Evolutionary conservation across 1,140 invertebrate genomes (phyloP), one percentile per base, ranked within the genome.

Genomic region (Gonioctena quinquepunctata): DNA sequence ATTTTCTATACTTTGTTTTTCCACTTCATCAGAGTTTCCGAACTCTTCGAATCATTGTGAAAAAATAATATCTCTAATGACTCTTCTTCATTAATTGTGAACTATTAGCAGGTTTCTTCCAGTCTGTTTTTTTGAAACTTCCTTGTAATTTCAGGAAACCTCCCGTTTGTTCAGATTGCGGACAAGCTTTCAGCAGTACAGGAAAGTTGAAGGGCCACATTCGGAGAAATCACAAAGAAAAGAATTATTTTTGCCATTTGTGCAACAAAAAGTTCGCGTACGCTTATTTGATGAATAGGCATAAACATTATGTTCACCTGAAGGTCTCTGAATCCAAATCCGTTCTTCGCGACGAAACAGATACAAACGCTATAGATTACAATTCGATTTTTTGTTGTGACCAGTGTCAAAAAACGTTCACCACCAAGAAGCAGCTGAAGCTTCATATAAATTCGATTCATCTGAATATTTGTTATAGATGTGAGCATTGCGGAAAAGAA

Each of bases 281-380:
- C 27, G 28, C 42, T 57, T 59, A 25, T n/a, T 26, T 23, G 22
- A 28, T 77, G 18, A 49, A 27, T n/a, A 68, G 26, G 2, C 91
- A 93, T 70, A 83, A 65, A 28, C n/a, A 28, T 13, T 49, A n/a
- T 6, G 62, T 54, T 21, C 62, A 65, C 26, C 22, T 61, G 19
- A 28, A 6, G 88, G 64, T 27, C 3, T 27, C 81, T 86, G 60
- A 90, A 87, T 0, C 90, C 92, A 74, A 89, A 87, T 0, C 90
- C 90, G 68, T 70, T 25, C 56, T 57, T 2, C 72, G 70, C 27
- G 33, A 49, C 1, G 70, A 62, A 60, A 56, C 52, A 0, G 68
- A 75, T 13, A 49, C 63, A 13, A 65, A 22, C 18, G 21, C n/a
- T 5, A 6, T 28, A 16, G 23, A 61, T 21, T 27, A 27, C n/a